Conservation (phyloP, 2,113 vertebrate genomes). For the Sceloporus undulatus region DNA sequence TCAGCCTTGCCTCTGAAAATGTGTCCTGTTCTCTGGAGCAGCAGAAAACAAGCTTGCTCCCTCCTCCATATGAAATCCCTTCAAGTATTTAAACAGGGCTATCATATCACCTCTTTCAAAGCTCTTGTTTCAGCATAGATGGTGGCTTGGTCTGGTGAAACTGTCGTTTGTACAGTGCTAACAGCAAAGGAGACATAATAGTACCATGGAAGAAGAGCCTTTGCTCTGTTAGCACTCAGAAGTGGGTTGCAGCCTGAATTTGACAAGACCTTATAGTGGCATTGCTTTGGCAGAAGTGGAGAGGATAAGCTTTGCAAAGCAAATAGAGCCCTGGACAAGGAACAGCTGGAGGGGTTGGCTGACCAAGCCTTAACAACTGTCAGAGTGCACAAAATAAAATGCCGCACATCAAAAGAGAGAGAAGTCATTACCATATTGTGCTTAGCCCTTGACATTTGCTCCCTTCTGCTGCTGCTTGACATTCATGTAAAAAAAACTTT, state of each 20-base stretch:
- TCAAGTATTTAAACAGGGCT: too few relatives aligned
- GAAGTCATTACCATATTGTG: constrained; percentile 54
- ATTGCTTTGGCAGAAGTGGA: constrained; percentile 74
- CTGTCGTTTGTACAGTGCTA: fast-evolving
- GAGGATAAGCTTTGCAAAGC: constrained; percentile 72
- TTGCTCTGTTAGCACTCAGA: constrained; percentile 63
- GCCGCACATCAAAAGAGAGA: constrained; percentile 56
- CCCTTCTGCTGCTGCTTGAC: constrained; percentile 54
- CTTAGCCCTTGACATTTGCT: constrained; percentile 55
- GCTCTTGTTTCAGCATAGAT: too few relatives aligned
- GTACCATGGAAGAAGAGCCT: constrained; percentile 55
- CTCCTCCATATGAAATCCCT: too few relatives aligned
- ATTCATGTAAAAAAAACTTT: constrained; percentile 67
- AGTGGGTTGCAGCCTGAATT: constrained; percentile 69
- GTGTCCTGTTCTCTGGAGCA: too few relatives aligned
- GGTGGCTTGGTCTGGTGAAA: constrained; percentile 14
- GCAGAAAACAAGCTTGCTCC: too few relatives aligned
- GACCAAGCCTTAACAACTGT: constrained; percentile 33
- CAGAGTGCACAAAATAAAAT: constrained; percentile 67
- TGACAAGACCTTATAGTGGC: constrained; percentile 70
- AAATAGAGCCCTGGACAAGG: constrained; percentile 63
- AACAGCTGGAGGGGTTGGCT: constrained; percentile 62
- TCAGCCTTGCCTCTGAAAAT: fast-evolving
- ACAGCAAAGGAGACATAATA: not conserved
- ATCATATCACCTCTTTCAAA: too few relatives aligned